Conservation (phyloP, 2,113 vertebrate species). For the Telmatochromis brichardi region DNA sequence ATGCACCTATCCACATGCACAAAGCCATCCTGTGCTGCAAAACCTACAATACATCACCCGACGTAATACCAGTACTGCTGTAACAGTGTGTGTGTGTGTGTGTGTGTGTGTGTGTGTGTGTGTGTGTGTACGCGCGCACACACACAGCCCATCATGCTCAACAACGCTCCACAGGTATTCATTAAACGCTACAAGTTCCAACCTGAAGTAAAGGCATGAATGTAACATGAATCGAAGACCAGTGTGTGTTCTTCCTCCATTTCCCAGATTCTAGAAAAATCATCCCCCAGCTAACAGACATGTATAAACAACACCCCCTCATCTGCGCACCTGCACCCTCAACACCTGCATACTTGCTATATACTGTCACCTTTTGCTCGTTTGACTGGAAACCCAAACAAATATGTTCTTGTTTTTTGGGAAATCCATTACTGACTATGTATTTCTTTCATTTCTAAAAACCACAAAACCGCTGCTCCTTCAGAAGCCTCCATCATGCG, state of each 20-base stretch:
- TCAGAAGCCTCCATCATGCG: not conserved
- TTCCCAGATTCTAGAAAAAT: not conserved
- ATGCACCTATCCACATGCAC: not conserved
- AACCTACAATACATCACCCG: not conserved
- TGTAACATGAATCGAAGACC: constrained; percentile 48
- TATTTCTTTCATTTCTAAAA: not conserved
- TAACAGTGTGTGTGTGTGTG: not conserved
- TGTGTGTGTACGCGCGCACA: not conserved
- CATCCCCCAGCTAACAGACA: constrained; percentile 4
- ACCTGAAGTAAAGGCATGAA: constrained; percentile 52
- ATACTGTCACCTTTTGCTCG: not conserved
- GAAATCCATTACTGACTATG: not conserved
- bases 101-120: not conserved
- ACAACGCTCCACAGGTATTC: constrained; percentile 37
- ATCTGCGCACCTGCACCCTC: not conserved
- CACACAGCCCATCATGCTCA: not conserved
- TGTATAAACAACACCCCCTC: constrained; percentile 43
- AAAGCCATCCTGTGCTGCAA: not conserved
- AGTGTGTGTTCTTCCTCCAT: not conserved
- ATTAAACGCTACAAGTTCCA: constrained; percentile 53
- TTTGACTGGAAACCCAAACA: not conserved
- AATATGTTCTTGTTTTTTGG: not conserved
- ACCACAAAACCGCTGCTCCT: not conserved
- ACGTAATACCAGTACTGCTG: not conserved
- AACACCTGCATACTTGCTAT: not conserved